phyloP scores from a whole-genome alignment of 2,888 invertebrate species.

The Agapostemon virescens region DNA sequence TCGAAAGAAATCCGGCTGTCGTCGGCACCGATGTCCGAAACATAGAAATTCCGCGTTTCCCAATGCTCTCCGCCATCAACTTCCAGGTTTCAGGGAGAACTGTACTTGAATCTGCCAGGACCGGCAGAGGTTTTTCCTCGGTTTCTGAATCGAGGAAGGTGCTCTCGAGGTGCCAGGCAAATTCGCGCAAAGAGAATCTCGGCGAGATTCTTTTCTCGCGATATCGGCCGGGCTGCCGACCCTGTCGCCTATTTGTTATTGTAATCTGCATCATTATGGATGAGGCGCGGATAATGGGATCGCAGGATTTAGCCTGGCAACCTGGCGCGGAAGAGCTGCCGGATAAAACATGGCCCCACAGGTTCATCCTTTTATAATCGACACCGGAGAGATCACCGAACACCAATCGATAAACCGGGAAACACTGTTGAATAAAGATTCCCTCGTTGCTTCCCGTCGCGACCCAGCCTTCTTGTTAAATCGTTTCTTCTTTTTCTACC shows the following conservation, averaged over 20 bases:
- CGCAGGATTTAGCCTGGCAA: constrained; percentile 68
- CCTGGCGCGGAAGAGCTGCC: constrained; percentile 39
- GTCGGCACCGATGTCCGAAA: neutral
- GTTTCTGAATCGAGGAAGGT: constrained; percentile 42
- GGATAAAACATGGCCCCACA: constrained; percentile 51
- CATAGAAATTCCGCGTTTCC: neutral
- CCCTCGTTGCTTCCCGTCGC: neutral
- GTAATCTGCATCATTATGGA: constrained; percentile 77
- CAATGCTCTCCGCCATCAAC: neutral
- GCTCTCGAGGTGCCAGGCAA: constrained; percentile 44
- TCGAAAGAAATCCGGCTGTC: neutral
- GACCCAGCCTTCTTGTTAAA: neutral
- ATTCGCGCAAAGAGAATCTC: constrained; percentile 29
- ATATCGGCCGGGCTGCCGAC: constrained; percentile 61
- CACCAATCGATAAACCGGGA: constrained; percentile 7
- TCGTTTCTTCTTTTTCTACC: too few species aligned
- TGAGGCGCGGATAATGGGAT: constrained; percentile 74
- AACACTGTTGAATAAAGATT: constrained; percentile 5
- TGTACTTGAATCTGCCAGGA: constrained; percentile 45
- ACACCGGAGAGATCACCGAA: constrained; percentile 37
- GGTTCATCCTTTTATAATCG: constrained; percentile 46
- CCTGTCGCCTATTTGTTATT: constrained; percentile 76
- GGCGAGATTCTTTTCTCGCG: constrained; percentile 60
- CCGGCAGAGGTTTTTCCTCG: constrained; percentile 46
- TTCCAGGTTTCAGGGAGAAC: constrained; percentile 13